These are phyloP conservation scores for Entelurus aequoreus DNA, from an alignment of 2,113 vertebrate species.

Conservation along the genomic window DNA sequence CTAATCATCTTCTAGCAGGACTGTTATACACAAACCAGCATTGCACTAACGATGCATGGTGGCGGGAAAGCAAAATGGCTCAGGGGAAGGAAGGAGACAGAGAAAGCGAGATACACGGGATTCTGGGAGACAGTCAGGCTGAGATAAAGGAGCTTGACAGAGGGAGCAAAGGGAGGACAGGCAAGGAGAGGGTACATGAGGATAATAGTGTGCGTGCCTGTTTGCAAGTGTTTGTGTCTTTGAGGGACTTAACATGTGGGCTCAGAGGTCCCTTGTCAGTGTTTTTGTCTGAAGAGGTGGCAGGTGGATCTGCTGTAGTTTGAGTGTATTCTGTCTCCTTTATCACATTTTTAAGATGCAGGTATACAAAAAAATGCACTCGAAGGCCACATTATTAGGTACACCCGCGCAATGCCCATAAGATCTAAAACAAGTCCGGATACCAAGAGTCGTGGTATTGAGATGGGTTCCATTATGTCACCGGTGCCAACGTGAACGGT, in stretches of 20 bases:
- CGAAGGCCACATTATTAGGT: too few relatives aligned
- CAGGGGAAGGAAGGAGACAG: neutral
- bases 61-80: slow-evolving; percentile 16
- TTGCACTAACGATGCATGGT: slow-evolving; percentile 33
- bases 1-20: slow-evolving; percentile 39
- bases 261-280: slow-evolving; percentile 47
- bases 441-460: too few relatives aligned
- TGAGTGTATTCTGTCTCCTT: slow-evolving; percentile 22
- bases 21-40: slow-evolving; percentile 29
- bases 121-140: slow-evolving; percentile 12
- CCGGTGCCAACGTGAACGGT: too few relatives aligned
- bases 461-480: too few relatives aligned
- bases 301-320: slow-evolving; percentile 51
- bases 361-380: too few relatives aligned
- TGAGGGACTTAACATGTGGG: slow-evolving; percentile 15
- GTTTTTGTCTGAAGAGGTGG: slow-evolving; percentile 53
- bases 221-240: slow-evolving; percentile 27
- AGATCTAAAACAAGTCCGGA: too few relatives aligned
- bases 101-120: slow-evolving; percentile 4
- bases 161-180: slow-evolving; percentile 33
- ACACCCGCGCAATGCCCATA: too few relatives aligned
- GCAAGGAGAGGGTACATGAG: slow-evolving; percentile 22
- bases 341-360: slow-evolving; percentile 2
- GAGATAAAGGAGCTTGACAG: slow-evolving; percentile 39
- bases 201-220: slow-evolving; percentile 10